Conservation (phyloP, 1,140 invertebrate genomes). For the Micrasema minimum region DNA sequence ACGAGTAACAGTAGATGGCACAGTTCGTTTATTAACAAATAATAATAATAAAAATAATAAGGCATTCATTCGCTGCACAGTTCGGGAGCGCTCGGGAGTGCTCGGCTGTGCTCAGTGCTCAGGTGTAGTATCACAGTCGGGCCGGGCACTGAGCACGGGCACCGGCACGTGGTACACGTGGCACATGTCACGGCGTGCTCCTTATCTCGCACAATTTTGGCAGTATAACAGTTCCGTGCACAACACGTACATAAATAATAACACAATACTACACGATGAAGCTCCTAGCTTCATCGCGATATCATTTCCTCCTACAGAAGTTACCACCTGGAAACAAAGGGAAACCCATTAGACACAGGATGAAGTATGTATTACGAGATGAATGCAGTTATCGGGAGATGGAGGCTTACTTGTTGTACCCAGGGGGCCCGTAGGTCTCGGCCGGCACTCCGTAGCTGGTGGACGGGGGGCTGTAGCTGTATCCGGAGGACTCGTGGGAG, state of each 20-base stretch:
- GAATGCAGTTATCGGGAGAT: too few relatives aligned
- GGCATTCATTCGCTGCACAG: not conserved
- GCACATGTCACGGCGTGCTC: not conserved
- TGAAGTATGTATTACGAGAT: not conserved
- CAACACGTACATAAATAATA: slow-evolving; percentile 42
- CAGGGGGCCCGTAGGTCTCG: slow-evolving; percentile 12
- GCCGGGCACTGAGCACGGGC: not conserved
- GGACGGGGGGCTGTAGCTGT: slow-evolving; percentile 11
- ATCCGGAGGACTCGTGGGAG: not conserved
- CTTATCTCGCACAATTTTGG: not conserved
- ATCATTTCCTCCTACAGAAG: not conserved
- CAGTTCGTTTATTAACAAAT: slow-evolving; percentile 16
- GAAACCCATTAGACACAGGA: not conserved
- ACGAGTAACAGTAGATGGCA: not conserved
- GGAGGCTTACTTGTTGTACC: not conserved
- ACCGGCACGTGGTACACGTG: not conserved
- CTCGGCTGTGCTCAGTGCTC: not conserved
- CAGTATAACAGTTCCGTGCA: slow-evolving; percentile 33
- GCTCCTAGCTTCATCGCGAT: not conserved
- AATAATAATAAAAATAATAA: not conserved
- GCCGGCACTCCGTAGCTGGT: slow-evolving; percentile 3
- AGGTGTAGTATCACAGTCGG: slow-evolving; percentile 16
- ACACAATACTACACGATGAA: slow-evolving; percentile 1
- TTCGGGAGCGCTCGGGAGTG: not conserved
- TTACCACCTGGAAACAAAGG: slow-evolving; percentile 9